Percentiles rank a stretch among this genome's conserved stretches.
Conservation (phyloP, 2,888 invertebrate species). For the Rhopalosiphum nymphaeae region DNA sequence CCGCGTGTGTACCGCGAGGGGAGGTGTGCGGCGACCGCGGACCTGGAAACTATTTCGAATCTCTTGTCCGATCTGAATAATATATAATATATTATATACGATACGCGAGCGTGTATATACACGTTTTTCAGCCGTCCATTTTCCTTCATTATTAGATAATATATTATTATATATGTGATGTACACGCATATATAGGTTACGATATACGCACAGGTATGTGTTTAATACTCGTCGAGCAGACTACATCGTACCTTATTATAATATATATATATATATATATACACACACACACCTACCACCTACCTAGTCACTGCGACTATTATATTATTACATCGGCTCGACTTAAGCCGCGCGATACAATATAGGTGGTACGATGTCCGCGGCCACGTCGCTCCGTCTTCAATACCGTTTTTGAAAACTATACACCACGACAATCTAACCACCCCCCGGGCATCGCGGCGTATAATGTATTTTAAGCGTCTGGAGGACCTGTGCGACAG, state of each 20-base stretch:
- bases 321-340: background rate
- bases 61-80: conserved; percentile 43
- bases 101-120: background rate
- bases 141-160: conserved; percentile 5
- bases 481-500: background rate
- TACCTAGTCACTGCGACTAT: background rate
- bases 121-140: conserved; percentile 2
- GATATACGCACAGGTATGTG: background rate
- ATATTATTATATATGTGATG: background rate
- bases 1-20: background rate
- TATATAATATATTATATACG: background rate
- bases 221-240: background rate
- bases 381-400: background rate
- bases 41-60: conserved; percentile 38
- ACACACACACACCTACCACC: background rate
- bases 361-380: background rate
- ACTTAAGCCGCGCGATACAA: background rate
- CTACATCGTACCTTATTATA: background rate
- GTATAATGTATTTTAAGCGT: background rate
- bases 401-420: background rate
- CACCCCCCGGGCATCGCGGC: too few species aligned
- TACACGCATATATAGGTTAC: background rate
- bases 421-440: background rate
- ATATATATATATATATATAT: background rate
- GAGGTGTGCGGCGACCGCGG: background rate